Conservation (phyloP, 1,140 invertebrate genomes). For the Musca vetustissima region DNA sequence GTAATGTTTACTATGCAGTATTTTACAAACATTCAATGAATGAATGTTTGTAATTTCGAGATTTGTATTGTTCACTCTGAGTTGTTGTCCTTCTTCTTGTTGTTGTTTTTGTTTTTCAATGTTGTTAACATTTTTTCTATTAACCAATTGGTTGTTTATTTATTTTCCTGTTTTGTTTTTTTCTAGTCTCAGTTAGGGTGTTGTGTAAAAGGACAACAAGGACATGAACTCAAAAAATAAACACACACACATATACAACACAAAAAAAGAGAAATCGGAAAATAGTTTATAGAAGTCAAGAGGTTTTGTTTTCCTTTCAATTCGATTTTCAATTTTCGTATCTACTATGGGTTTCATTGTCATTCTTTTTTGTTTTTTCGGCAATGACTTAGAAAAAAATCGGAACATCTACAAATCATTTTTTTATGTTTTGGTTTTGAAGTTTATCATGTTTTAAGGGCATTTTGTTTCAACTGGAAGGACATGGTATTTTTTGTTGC, state of each 20-base stretch:
- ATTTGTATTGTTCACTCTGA: slow-evolving; percentile 2
- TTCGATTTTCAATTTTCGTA: slow-evolving; percentile 2
- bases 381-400: neutral
- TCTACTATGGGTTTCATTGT: no score
- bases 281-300: slow-evolving; percentile 3
- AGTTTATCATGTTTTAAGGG: slow-evolving; percentile 14
- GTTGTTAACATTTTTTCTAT: neutral
- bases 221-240: neutral
- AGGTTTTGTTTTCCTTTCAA: slow-evolving; percentile 2
- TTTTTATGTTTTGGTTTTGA: slow-evolving; percentile 13
- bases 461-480: neutral
- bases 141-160: neutral
- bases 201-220: neutral
- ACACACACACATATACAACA: no score
- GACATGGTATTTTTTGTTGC: neutral
- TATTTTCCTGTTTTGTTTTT: slow-evolving; percentile 1
- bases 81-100: no score
- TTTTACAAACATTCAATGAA: neutral
- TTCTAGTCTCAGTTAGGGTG: neutral
- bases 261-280: no score
- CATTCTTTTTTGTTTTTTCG: neutral
- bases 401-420: slow-evolving; percentile 19
- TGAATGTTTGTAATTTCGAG: neutral
- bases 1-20: neutral
- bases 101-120: neutral